A percentile compares a stretch with the other conserved stretches of the same genome.
Evolutionary conservation across 2,888 invertebrate species (phyloP).

Genomic region (Periphyllus acericola): DNA sequence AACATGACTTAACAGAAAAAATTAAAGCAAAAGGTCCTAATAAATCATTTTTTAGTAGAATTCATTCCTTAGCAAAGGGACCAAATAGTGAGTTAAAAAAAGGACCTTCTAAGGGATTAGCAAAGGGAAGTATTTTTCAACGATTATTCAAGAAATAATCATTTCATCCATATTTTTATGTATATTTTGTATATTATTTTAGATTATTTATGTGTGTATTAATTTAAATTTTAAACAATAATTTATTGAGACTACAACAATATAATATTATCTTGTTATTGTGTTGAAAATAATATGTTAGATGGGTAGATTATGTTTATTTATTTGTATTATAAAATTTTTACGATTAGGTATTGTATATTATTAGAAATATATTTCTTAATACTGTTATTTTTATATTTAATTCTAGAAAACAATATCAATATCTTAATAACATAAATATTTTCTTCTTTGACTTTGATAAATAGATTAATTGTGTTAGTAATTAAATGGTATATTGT

Average conservation of each 20-base stretch:
- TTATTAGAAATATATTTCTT: not conserved
- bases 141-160: constrained; percentile 43
- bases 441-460: not conserved
- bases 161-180: not conserved
- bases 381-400: constrained; percentile 3
- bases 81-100: constrained; percentile 76
- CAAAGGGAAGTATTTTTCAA: constrained; percentile 79
- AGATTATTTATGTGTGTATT: constrained; percentile 18
- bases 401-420: not conserved
- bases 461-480: not conserved
- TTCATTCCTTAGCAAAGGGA: constrained; percentile 71
- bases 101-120: constrained; percentile 76
- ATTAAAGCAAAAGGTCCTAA: constrained; percentile 71
- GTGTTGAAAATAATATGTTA: not conserved
- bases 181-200: not conserved
- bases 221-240: not conserved
- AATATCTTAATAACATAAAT: not conserved
- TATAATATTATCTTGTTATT: constrained; percentile 17
- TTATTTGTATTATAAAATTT: not conserved
- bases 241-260: constrained; percentile 2
- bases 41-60: constrained; percentile 67
- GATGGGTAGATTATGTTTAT: not conserved
- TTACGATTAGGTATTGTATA: not conserved
- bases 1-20: constrained; percentile 38
- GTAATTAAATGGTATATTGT: not conserved